Evolutionary conservation across 2,888 invertebrate species (phyloP).

Genomic region (Caenorhabditis becei): DNA sequence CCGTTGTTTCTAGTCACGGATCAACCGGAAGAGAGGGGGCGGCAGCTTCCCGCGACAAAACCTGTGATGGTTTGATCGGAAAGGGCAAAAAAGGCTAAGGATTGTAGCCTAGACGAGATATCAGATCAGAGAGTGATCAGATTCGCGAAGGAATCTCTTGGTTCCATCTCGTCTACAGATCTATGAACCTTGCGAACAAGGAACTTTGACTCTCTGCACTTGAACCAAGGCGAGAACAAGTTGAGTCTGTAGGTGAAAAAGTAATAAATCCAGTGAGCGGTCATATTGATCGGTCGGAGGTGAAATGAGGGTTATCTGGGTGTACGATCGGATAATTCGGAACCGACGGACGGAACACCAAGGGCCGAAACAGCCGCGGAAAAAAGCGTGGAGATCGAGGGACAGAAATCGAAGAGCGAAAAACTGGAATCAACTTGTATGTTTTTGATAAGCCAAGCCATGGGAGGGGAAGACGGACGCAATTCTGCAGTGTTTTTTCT

Average conservation of each 20-base stretch:
- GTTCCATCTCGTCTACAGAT: background rate
- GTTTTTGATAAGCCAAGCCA: conserved; percentile 15
- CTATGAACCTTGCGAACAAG: no score
- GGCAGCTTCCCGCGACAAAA: background rate
- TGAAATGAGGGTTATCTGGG: conserved; percentile 23
- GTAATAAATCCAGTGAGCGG: conserved; percentile 4
- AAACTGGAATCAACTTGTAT: conserved; percentile 11
- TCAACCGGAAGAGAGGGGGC: background rate
- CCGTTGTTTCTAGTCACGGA: background rate
- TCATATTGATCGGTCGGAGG: conserved; percentile 25
- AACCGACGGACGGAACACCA: conserved; percentile 12
- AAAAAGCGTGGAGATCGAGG: conserved; percentile 3
- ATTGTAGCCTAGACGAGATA: conserved; percentile 22
- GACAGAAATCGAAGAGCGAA: conserved; percentile 12
- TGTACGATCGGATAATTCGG: conserved; percentile 13
- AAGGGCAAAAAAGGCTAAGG: background rate
- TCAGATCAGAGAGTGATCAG: conserved; percentile 10
- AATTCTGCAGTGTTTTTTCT: conserved; percentile 9
- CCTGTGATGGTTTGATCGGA: conserved; percentile 14
- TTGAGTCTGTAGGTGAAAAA: background rate
- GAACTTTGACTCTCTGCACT: no score
- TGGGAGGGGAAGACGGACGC: background rate
- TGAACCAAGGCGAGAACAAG: background rate
- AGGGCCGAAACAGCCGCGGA: conserved; percentile 1
- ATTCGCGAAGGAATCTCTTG: background rate